A percentile compares a stretch with the other conserved stretches of the same genome.
Evolutionary conservation across 1,140 invertebrate genomes (phyloP).

Genomic region (Drosophila navojoa): DNA sequence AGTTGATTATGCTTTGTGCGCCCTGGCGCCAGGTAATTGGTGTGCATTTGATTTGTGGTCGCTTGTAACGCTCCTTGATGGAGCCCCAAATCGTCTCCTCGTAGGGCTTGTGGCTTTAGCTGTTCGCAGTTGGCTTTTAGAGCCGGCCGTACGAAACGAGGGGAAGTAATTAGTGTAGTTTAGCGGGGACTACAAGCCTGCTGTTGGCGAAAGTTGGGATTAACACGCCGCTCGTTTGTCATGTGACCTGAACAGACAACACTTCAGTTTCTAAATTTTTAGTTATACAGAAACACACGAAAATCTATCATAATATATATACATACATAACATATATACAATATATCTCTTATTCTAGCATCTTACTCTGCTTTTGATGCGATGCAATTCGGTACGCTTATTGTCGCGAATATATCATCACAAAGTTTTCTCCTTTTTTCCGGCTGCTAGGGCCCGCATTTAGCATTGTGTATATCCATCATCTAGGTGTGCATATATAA

Average conservation of each 20-base stretch:
- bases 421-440: constrained; percentile 12
- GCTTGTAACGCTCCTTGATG: constrained; percentile 69
- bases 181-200: constrained; percentile 57
- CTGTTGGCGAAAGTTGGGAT: constrained; percentile 65
- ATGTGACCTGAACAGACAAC: not conserved
- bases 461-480: constrained; percentile 42
- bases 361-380: constrained; percentile 18
- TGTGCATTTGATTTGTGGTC: constrained; percentile 80
- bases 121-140: too few species aligned
- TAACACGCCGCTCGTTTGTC: constrained; percentile 32
- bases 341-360: not conserved
- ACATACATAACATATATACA: not conserved
- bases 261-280: not conserved
- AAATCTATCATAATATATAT: not conserved
- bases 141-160: constrained; percentile 28
- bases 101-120: not conserved
- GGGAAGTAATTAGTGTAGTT: constrained; percentile 81
- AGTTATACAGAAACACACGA: not conserved
- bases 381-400: constrained; percentile 25
- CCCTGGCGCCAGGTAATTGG: constrained; percentile 79
- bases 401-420: constrained; percentile 45
- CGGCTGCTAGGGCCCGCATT: constrained; percentile 21
- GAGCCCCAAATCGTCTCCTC: constrained; percentile 30
- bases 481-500: constrained; percentile 13
- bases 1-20: constrained; percentile 80